phyloP scores from a whole-genome alignment of 2,113 vertebrate genomes.

The Pungitius pungitius region DNA sequence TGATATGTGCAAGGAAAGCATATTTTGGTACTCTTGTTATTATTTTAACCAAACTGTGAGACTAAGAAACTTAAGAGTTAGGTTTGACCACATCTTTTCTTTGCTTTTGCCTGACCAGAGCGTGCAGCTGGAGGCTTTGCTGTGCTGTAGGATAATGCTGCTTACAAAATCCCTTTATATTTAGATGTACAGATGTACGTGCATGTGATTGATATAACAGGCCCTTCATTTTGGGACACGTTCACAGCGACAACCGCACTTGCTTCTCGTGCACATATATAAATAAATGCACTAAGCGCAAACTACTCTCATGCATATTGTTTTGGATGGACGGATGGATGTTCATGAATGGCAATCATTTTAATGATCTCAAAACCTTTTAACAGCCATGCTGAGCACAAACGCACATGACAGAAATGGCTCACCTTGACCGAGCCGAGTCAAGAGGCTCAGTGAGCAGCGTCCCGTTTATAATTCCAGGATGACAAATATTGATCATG shows the following conservation, averaged over 20 bases:
- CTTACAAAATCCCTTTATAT: neutral
- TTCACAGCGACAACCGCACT: neutral
- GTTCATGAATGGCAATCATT: no score
- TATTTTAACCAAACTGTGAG: slow-evolving; percentile 11
- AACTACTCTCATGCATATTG: slow-evolving; percentile 8
- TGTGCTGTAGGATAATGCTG: neutral
- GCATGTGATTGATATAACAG: neutral
- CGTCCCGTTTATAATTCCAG: neutral
- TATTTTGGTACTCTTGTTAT: neutral
- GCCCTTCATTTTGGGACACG: neutral
- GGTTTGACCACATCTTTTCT: neutral
- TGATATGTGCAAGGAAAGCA: neutral
- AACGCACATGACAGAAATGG: slow-evolving; percentile 12
- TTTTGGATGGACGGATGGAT: slow-evolving; percentile 13
- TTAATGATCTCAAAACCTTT: slow-evolving; percentile 30
- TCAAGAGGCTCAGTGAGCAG: slow-evolving; percentile 4
- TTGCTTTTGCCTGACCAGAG: neutral
- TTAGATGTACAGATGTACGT: neutral
- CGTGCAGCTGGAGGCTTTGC: neutral
- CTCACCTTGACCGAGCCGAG: slow-evolving; percentile 34
- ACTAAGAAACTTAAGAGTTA: neutral
- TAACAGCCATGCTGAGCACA: slow-evolving; percentile 37
- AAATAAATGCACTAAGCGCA: no score
- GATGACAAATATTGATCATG: neutral
- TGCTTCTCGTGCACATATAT: neutral